Evolutionary conservation across 2,113 vertebrate genomes (phyloP), one percentile per base, ranked within the genome.

Genomic region (Pao palembangensis): DNA sequence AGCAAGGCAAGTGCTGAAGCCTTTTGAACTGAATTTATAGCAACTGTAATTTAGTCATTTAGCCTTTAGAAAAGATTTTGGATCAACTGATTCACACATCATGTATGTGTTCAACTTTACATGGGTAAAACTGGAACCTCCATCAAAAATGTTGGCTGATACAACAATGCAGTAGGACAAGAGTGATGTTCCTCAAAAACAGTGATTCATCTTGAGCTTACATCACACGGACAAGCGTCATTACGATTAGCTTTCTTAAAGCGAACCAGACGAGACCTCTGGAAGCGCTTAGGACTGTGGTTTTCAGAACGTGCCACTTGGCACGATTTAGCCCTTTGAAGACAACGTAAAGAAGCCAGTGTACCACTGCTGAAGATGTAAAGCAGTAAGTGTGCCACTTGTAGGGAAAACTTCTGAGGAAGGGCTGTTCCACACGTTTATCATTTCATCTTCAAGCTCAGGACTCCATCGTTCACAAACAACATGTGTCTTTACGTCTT

Each of bases 401-500:
- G 6, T 34, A 8, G 58, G 51, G 51, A 49, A 61, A 67, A 80
- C 47, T 46, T 53, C 20, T 55, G 58, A 58, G 75, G 21, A 46
- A 50, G 54, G 51, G 46, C 60, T 16, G 52, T 58, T 54, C 41
- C 52, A 75, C 51, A 54, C 76, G 81, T 86, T 84, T 55, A 86
- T 88, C 82, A 85, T 73, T 57, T 64, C 57, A 61, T 84, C 58
- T 84, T 72, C 58, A 67, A 41, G 43, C 78, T 69, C 78, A 63
- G 75, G 83, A 71, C 46, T 67, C 61, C 64, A 78, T 64, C 67
- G 78, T 76, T 76, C 75, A 66, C 61, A 71, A 70, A 79, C 71
- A 75, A 69, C 80, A 88, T 88, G 77, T 75, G 69, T 86, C 79
- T 87, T 65, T 62, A 61, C 76, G 77, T 78, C 47, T 60, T 60